These are phyloP conservation scores for Montipora cactus DNA, from an alignment of 64 coral and sea anemone genomes.

Conservation along the genomic window DNA sequence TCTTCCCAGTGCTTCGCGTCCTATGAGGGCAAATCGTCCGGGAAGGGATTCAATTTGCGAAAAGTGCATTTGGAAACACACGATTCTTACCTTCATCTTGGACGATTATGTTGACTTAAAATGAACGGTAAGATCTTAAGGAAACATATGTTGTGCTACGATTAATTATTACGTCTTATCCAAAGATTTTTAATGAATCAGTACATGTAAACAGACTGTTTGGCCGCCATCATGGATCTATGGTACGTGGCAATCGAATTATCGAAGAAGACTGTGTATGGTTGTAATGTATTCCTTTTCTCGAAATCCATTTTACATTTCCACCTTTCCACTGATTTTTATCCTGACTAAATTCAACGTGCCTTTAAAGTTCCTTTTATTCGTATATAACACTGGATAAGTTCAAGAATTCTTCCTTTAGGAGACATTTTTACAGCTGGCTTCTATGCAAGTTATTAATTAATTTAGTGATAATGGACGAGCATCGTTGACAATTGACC, in stretches of 20 bases:
- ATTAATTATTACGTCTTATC: neutral
- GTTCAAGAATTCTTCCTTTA: no score
- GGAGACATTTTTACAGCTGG: no score
- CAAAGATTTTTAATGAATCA: neutral
- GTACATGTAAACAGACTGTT: neutral
- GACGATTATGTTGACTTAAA: slow-evolving; percentile 86
- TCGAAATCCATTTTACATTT: neutral
- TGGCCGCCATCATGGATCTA: neutral
- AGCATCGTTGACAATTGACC: no score
- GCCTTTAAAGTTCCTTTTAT: neutral
- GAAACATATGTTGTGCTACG: neutral
- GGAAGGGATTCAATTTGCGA: neutral
- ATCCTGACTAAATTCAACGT: neutral
- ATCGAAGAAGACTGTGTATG: neutral
- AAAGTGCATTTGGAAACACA: neutral
- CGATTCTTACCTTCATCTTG: neutral
- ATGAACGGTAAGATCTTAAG: slow-evolving; percentile 85
- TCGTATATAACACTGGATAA: neutral
- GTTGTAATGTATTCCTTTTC: neutral
- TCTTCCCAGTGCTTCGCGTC: slow-evolving; percentile 16
- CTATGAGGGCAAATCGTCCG: neutral
- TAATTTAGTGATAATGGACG: no score
- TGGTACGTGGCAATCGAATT: slow-evolving; percentile 16
- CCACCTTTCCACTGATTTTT: neutral
- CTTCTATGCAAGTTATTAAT: no score